Evolutionary conservation across 2,113 vertebrate genomes (phyloP), one percentile per base, ranked within the genome.

Genomic region (Danio rerio): DNA sequence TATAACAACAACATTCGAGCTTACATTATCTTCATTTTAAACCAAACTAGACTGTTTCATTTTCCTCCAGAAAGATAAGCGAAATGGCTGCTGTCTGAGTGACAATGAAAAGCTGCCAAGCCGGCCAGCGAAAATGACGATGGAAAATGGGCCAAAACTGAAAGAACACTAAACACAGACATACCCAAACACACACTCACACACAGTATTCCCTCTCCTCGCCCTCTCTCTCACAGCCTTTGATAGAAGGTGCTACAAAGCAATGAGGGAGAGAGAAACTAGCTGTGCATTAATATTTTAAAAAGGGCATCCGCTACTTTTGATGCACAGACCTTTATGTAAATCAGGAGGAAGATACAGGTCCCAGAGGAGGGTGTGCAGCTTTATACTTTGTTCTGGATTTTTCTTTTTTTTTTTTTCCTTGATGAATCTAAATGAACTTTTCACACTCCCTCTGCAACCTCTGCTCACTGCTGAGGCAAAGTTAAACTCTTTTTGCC

Each of bases 281-380:
- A 95, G 93, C 92, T 89, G 90, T 92, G 93, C 94, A 95, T 98
- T 95, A 96, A 97, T 98, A 96, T 96, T 96, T 96, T 92, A 97
- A 95, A 95, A 96, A 96, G 95, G 95, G 94, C 95, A 95, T 94
- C 93, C 92, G 88, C 91, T 91, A 92, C 92, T 94, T 97, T 96
- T 97, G 96, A 98, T 96, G 95, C 97, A 87, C 90, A 84, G 96
- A 94, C 94, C 95, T 96, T 95, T 92, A 98, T 99, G 96, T 94
- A 97, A 97, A 98, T 96, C 88, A 93, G 92, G 92, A 83, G 92
- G 91, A 94, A 92, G 94, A 94, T 92, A 93, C 90, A 92, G 94
- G 92, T 95, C 96, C 95, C 95, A 91, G 89, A 89, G 94, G 96
- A 93, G 91, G 92, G 88, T 87, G 87, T 1, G 74, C 87, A 91